Base-by-base conservation (phyloP, 2,888 invertebrate genomes). In the Macropis europaea region DNA sequence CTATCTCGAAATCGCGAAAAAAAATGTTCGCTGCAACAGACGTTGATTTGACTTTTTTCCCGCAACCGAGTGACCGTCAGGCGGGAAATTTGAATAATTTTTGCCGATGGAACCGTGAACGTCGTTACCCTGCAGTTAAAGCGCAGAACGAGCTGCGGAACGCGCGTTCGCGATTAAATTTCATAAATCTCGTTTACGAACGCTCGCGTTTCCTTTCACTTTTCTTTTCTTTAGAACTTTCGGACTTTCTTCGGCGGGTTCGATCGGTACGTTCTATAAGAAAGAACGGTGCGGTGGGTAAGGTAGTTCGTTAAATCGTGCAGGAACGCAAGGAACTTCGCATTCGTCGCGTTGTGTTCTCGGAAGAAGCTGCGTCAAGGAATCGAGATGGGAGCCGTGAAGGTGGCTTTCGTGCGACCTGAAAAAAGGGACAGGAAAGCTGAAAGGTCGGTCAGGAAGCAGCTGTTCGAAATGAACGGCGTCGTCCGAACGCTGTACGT, bases 401-500 rank as follows among this genome's bases (percentile, higher is more conserved):
- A 45, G 43, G 15, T 7, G 34, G n/a, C 11, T 43, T 52, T 45
- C 60, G 17, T 15, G 70, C 15, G 50, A 56, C 42, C 62, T 42
- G 64, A 24, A 50, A n/a, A 64, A 60, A 64, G 24, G 48, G 36
- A 48, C 56, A 32, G 17, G 34, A 43, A 30, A 50, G 54, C 30
- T 9, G 62, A 32, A 56, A 70, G 59, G 43, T 53, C 36, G 36
- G 34, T 32, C 38, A 48, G 52, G 17, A 57, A 43, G 70, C 73
- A 73, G 73, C 73, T 73, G 73, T 63, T 61, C 62, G 28, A 36
- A 62, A 32, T 48, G 61, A 53, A 59, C 28, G 26, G 53, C 26
- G 13, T n/a, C n/a, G n/a, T 53, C 54, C 47, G 28, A 32, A 54
- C 28, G 11, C 13, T 40, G 19, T 11, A 43, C 38, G 40, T 34